Conservation (phyloP, 2,113 vertebrate genomes). For the Corythaixoides concolor region DNA sequence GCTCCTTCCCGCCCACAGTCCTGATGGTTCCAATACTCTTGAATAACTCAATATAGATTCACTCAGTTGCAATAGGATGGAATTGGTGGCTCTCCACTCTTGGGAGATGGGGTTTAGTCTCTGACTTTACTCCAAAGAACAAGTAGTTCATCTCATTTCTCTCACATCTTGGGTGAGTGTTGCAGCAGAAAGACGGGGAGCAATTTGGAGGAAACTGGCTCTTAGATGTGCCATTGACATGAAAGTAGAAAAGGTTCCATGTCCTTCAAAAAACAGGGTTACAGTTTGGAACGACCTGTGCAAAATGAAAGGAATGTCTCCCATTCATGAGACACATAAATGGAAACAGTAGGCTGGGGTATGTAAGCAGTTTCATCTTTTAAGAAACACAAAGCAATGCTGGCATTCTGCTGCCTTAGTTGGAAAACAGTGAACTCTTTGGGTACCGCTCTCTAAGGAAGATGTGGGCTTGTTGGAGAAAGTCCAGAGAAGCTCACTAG, state of each 20-base stretch:
- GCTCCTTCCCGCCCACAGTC: background rate
- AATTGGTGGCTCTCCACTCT: background rate
- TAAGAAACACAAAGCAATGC: background rate
- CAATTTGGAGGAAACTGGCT: background rate
- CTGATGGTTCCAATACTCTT: background rate
- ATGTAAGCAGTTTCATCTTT: conserved; percentile 1
- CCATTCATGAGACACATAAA: background rate
- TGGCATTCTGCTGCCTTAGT: conserved; percentile 53
- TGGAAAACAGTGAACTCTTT: background rate
- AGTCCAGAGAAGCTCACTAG: conserved; percentile 50
- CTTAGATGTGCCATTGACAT: background rate
- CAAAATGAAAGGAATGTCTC: background rate
- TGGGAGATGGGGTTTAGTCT: background rate
- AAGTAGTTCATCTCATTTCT: background rate
- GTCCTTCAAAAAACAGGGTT: background rate
- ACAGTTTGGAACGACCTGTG: background rate
- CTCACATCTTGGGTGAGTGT: background rate
- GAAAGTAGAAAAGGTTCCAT: background rate
- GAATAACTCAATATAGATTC: background rate
- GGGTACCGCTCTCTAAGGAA: background rate
- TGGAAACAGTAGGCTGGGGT: background rate
- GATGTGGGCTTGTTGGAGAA: conserved; percentile 37
- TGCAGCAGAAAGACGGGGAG: background rate
- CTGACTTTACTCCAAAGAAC: background rate
- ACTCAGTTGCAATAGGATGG: background rate